Base-by-base conservation (phyloP, 2,888 invertebrate genomes). In the Callinectes sapidus region DNA sequence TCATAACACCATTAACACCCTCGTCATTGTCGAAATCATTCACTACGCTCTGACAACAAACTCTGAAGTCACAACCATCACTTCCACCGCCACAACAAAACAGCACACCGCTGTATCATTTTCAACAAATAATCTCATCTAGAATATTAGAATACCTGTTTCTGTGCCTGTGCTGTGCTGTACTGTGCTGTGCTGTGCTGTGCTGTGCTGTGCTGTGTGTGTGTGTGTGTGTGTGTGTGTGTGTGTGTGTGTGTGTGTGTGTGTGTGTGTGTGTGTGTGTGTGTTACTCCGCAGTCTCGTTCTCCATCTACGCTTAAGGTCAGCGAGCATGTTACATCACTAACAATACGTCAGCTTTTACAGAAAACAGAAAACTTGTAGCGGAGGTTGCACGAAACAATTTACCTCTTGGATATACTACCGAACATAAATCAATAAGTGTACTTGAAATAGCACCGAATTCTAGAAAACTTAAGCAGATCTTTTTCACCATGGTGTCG, bases 201-300 rank as follows among this genome's bases (percentile, higher is more conserved):
- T 71, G 71, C n/a, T 71, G 71, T 71, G 71, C n/a, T 71, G 71
- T 71, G 71, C n/a, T 71, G 71, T 71, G 71, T 71, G 71, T 71
- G 71, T 71, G 71, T 71, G 71, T 71, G 71, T 71, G 71, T 71
- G 71, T 71, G 71, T 71, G 71, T 71, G 71, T 71, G 71, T 71
- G 71, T 71, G 71, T 71, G 71, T 71, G 71, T 71, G 71, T 71
- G 71, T 71, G 71, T 71, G 71, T 71, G 71, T n/a, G 71, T 71
- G 71, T 71, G 71, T 71, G 71, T 71, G 71, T 71, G 71, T 71
- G 71, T 71, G 71, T 71, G 71, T 28, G 71, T 77, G 71, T 77
- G 71, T 77, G 71, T 77, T n/a, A 13, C 8, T 28, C 13, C n/a
- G 71, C n/a, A 16, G 18, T 18, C 23, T 23, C 18, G 61, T 13